Base-by-base conservation (phyloP, 2,888 invertebrate species). In the Nomada ruficornis region DNA sequence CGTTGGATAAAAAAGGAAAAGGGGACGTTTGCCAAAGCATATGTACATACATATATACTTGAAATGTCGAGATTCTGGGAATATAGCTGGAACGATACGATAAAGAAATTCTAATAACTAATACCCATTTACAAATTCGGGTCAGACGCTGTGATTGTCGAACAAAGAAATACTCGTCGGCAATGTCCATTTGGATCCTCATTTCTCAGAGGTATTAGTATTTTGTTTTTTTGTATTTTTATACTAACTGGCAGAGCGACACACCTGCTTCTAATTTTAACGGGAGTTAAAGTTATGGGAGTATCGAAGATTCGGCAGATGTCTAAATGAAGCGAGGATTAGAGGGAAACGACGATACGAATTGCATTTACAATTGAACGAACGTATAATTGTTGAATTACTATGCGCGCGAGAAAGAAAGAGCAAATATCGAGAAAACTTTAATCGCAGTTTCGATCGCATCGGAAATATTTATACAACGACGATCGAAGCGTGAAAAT, bases 21-120 rank as follows among this genome's bases (percentile, higher is more conserved):
- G 57, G 52, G 71, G 67, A 77, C 62, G 76, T 69, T 85, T 84
- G 85, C 84, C 81, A 84, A 85, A 84, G 77, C 68, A 60, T 72
- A 74, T 70, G 44, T 77, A 77, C 60, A 77, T 76, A 81, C 47
- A 60, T 68, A 67, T 73, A 67, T 81, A 72, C 64, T 65, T 60
- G 80, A 70, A 60, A 57, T 47, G 23, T 80, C 65, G 55, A 55
- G 55, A 70, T 60, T 70, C 60, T 65, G 60, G 47, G 47, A 65
- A 59, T 20, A 42, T 36, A 60, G 54, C 36, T 15, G 26, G 47
- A 57, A 64, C 55, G 13, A 20, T 63, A 63, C n/a, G 47, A 60
- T 15, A 18, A 23, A 36, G 44, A 57, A 60, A 65, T 52, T 29
- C 23, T n/a, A 52, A 50, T 62, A 36, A 26, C 50, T 20, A 57